Percentiles rank a stretch among this genome's conserved stretches.
phyloP scores from a whole-genome alignment of 2,797 vertebrate species.

The Podarcis siculus region DNA sequence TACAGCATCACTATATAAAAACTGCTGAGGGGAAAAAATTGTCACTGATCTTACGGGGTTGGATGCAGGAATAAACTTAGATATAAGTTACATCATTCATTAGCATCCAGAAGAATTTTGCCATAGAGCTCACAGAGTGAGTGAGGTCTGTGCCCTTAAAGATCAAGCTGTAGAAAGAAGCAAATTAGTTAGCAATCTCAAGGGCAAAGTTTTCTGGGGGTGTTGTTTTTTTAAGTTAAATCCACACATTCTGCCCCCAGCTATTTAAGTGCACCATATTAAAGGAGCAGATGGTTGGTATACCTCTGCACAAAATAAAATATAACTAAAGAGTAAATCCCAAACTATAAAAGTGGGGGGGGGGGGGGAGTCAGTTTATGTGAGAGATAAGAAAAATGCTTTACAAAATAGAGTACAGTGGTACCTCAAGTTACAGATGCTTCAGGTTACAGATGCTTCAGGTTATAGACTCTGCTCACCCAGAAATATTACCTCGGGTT shows the following conservation, averaged over 20 bases:
- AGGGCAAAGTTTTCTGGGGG: slow-evolving; percentile 22
- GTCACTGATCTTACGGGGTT: neutral
- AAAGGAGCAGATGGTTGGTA: slow-evolving; percentile 17
- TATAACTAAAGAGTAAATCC: slow-evolving; percentile 16
- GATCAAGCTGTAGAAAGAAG: slow-evolving; percentile 8
- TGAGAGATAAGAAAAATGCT: slow-evolving; percentile 31
- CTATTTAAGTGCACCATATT: neutral
- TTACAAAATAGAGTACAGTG: neutral
- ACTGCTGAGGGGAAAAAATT: neutral
- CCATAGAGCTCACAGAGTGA: slow-evolving; percentile 19
- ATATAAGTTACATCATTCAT: neutral
- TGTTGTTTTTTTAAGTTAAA: neutral
- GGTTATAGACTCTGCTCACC: no score
- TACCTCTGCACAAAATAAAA: slow-evolving; percentile 38
- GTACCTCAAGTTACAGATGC: no score
- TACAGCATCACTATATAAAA: neutral
- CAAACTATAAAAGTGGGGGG: neutral
- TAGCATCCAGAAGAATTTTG: neutral
- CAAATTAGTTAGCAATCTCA: slow-evolving; percentile 43
- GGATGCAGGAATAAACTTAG: neutral
- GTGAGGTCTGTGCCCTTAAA: slow-evolving; percentile 17
- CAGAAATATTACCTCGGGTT: no score
- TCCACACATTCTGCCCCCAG: slow-evolving; percentile 24
- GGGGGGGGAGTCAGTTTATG: slow-evolving; percentile 21
- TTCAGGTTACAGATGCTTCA: no score